These are phyloP conservation scores for Orchesella cincta DNA, from an alignment of 1,140 invertebrate genomes.

Conservation along the genomic window DNA sequence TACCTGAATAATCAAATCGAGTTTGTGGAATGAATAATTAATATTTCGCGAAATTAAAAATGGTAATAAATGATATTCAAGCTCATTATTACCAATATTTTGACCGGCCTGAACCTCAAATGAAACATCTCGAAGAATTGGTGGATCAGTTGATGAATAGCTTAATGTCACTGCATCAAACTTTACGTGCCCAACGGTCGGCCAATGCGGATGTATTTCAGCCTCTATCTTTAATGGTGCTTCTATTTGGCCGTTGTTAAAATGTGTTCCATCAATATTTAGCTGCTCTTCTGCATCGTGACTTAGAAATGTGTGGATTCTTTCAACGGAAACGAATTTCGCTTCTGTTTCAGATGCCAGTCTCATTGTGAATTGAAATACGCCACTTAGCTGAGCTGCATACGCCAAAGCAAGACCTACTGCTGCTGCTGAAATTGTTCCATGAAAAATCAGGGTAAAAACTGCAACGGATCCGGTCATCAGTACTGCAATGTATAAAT, in stretches of 20 bases:
- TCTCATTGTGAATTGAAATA: conserved; percentile 68
- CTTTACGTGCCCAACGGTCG: conserved; percentile 40
- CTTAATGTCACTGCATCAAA: conserved; percentile 37
- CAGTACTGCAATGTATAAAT: conserved; percentile 54
- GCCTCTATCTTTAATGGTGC: neutral
- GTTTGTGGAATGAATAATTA: no score
- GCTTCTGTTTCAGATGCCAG: conserved; percentile 68
- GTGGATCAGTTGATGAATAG: conserved; percentile 37
- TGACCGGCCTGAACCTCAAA: conserved; percentile 64
- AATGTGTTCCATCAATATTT: neutral
- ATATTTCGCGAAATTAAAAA: neutral
- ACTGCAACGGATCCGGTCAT: conserved; percentile 61
- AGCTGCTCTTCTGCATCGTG: conserved; percentile 36
- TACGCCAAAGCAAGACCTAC: conserved; percentile 71
- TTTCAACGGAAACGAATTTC: conserved; percentile 67
- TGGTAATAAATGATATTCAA: neutral
- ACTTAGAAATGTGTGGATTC: conserved; percentile 61
- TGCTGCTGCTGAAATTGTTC: conserved; percentile 62
- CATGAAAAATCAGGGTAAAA: conserved; percentile 63
- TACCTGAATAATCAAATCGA: conserved; percentile 60
- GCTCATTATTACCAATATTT: conserved; percentile 58
- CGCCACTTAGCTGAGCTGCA: conserved; percentile 66
- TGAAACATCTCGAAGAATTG: conserved; percentile 61
- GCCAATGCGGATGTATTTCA: conserved; percentile 45
- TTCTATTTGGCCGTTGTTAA: neutral